Percentiles rank a stretch among this genome's conserved stretches.
phyloP scores from a whole-genome alignment of 2,797 vertebrate genomes.

The Hoplostethus mediterraneus region DNA sequence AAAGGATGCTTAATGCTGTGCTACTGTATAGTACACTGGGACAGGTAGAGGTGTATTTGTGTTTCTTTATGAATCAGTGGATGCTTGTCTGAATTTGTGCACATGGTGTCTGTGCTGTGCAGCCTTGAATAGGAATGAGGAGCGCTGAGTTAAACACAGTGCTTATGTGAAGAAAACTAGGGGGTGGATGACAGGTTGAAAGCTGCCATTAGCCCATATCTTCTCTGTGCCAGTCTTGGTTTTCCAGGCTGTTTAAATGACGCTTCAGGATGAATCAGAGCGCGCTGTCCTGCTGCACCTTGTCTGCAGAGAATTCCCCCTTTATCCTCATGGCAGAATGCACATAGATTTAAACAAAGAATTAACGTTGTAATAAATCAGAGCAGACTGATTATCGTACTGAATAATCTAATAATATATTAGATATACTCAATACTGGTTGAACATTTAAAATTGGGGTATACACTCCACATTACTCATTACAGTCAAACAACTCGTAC shows the following conservation, averaged over 20 bases:
- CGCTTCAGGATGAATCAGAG: slow-evolving; percentile 23
- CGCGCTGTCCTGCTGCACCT: slow-evolving; percentile 37
- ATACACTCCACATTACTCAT: too few species aligned
- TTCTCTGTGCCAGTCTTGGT: slow-evolving; percentile 2
- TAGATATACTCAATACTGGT: slow-evolving; percentile 19
- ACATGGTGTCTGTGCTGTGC: background rate
- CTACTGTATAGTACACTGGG: background rate
- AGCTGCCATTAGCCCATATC: slow-evolving; percentile 42
- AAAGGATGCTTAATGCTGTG: slow-evolving; percentile 3
- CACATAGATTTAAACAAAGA: slow-evolving; percentile 51
- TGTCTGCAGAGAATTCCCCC: slow-evolving; percentile 44
- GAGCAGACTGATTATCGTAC: slow-evolving; percentile 30
- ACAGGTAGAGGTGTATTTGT: slow-evolving; percentile 31
- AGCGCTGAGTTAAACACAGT: slow-evolving; percentile 21
- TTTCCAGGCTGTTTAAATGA: slow-evolving; percentile 41
- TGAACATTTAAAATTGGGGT: too few species aligned
- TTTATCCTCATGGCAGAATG: slow-evolving; percentile 22
- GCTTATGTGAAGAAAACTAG: slow-evolving; percentile 20
- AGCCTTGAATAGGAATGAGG: background rate
- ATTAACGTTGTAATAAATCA: background rate
- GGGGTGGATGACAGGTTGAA: slow-evolving; percentile 42
- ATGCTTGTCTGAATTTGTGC: slow-evolving; percentile 9
- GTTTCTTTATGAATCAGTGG: slow-evolving; percentile 29
- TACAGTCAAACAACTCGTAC: too few species aligned
- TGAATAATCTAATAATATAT: slow-evolving; percentile 28